Percentiles rank a stretch among this genome's conserved stretches.
phyloP scores from a whole-genome alignment of 1,140 invertebrate genomes.

The Brachionus calyciflorus region DNA sequence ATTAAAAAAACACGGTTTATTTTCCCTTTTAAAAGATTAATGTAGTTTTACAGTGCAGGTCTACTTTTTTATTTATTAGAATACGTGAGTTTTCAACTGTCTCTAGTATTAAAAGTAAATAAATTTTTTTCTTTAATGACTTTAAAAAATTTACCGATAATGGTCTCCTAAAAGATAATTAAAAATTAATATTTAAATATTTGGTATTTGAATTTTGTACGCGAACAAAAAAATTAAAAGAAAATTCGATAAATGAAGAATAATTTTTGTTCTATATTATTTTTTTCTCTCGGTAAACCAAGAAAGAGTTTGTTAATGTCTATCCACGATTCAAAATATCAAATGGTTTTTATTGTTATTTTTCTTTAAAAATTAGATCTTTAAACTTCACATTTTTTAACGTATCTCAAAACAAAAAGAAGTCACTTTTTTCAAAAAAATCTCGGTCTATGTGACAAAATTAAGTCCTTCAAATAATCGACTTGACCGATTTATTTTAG shows the following conservation, averaged over 20 bases:
- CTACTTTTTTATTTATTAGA: constrained; percentile 9
- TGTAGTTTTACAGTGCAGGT: neutral
- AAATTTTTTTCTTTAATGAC: too few species aligned
- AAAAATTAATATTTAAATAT: constrained; percentile 43
- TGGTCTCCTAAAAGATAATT: constrained; percentile 13
- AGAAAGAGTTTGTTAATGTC: too few species aligned
- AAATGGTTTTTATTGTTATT: neutral
- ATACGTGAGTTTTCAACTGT: constrained; percentile 29
- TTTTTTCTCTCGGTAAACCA: neutral
- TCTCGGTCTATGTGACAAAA: too few species aligned
- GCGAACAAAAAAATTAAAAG: neutral
- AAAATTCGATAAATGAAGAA: constrained; percentile 11
- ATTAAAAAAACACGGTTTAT: too few species aligned
- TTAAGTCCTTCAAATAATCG: too few species aligned
- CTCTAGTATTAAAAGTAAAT: constrained; percentile 16
- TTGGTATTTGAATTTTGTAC: neutral
- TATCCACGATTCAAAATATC: neutral
- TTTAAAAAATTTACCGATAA: constrained; percentile 27
- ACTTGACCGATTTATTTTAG: too few species aligned
- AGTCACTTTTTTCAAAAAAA: too few species aligned
- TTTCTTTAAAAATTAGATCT: neutral
- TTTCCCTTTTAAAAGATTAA: too few species aligned
- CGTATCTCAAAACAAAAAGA: neutral
- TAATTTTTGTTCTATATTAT: neutral
- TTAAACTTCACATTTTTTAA: constrained; percentile 4